Evolutionary conservation across 2,888 invertebrate species (phyloP).

Genomic region (Exocentrus adspersus): DNA sequence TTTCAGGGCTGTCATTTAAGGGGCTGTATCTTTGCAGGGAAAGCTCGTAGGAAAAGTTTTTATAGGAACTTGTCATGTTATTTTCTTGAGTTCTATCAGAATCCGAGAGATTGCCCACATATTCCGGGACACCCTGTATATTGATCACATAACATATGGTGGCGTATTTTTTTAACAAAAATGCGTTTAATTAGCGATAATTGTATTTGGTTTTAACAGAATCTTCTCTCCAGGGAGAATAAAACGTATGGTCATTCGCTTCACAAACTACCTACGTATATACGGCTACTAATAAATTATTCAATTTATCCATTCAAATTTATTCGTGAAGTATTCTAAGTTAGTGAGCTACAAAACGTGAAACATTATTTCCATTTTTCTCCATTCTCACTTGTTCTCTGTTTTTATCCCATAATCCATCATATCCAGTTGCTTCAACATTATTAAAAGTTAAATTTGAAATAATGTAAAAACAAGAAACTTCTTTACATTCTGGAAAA

Average conservation of each 20-base stretch:
- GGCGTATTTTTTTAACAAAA: no score
- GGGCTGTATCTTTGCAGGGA: no score
- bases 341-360: slow-evolving; percentile 22
- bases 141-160: no score
- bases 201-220: background rate
- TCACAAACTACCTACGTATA: slow-evolving; percentile 9
- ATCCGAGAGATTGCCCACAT: no score
- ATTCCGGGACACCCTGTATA: no score
- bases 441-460: slow-evolving; percentile 2
- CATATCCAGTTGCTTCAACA: slow-evolving; percentile 14
- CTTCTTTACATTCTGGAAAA: slow-evolving; percentile 6
- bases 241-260: background rate
- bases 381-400: slow-evolving; percentile 28
- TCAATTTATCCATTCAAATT: slow-evolving; percentile 19
- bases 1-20: no score
- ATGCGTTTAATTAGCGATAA: no score
- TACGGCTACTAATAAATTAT: slow-evolving; percentile 1
- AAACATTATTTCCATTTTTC: slow-evolving; percentile 28
- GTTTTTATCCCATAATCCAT: slow-evolving; percentile 28
- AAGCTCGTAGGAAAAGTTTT: no score
- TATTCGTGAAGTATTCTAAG: slow-evolving; percentile 19
- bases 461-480: background rate
- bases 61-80: no score
- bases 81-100: no score
- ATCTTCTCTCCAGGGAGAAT: background rate